Base-by-base conservation (phyloP, 2,113 vertebrate genomes). In the Takifugu bimaculatus region DNA sequence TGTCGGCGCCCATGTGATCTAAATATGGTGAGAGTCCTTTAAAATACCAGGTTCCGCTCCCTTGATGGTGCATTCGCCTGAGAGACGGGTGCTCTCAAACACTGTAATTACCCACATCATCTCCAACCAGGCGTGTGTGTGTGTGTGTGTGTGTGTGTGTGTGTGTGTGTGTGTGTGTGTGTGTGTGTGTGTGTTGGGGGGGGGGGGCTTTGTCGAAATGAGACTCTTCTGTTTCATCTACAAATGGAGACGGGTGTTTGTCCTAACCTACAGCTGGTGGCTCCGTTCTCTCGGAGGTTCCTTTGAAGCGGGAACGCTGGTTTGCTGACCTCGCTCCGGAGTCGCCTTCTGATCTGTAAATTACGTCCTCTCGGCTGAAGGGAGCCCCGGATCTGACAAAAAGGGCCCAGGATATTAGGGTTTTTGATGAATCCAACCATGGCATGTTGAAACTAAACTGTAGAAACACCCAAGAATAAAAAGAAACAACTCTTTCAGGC, bases 91-190 rank as follows among this genome's bases (percentile, higher is more conserved):
- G 62, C 74, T 68, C 72, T 60, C 56, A 58, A 44, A 73, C 78
- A 50, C 75, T 78, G 81, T 87, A 87, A 89, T 89, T 88, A 89
- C 80, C 71, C 64, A 57, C 74, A 69, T 63, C 50, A 85, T 89
- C 80, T 75, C 81, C 69, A 79, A 76, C 75, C 6, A 1, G 12
- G 20, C 1, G 20, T 20, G 20, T 20, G 20, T 20, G 20, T 20
- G 20, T 20, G 20, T 20, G 20, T 20, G 20, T 20, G 20, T 20
- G 20, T 20, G 20, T 20, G 20, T 20, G 20, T 20, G 20, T 20
- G 20, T 20, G 20, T 20, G 20, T 20, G 20, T 20, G 20, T 20
- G 20, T 20, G 20, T 20, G 20, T 20, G 20, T 20, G 20, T 20
- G 20, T 20, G 20, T 20, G 20, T 20, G 20, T 20, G n/a, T n/a